Evolutionary conservation across 1,140 invertebrate genomes (phyloP), one percentile per base, ranked within the genome.

Genomic region (Vollenhovia emeryi): DNA sequence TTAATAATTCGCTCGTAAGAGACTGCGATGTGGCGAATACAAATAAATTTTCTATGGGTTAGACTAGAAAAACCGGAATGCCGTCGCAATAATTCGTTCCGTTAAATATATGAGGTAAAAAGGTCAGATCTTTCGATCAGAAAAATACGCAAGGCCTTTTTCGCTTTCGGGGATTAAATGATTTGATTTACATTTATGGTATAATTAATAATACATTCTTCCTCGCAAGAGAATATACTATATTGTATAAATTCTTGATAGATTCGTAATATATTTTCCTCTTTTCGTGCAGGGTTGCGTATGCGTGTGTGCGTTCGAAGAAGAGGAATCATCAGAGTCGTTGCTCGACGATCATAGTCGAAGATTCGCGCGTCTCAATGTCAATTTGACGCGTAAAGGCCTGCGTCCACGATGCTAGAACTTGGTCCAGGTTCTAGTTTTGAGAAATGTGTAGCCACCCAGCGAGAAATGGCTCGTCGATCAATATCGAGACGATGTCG

Each of bases 341-440:
- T 24, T 66, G 27, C 11, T 60, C n/a, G 43, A 27, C 5, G 48
- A 43, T 18, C 6, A 30, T n/a, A 43, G 24, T 79, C 21, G 27
- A 50, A 18, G 5, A 13, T 45, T 64, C 13, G 8, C 8, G 11
- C 24, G 66, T 90, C 48, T 91, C 89, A 89, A 90, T 91, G 86
- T 83, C 86, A 83, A 33, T 24, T 21, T 30, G 48, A 4, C 27
- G 48, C 24, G 50, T 64, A 73, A 33, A n/a, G n/a, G n/a, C n/a
- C n/a, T n/a, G n/a, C n/a, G n/a, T n/a, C n/a, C n/a, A n/a, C n/a
- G n/a, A n/a, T n/a, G n/a, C n/a, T n/a, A n/a, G n/a, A n/a, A n/a
- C n/a, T n/a, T n/a, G n/a, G n/a, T n/a, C n/a, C n/a, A n/a, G n/a
- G n/a, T n/a, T n/a, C n/a, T n/a, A n/a, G n/a, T n/a, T n/a, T n/a